Evolutionary conservation across 2,888 invertebrate genomes (phyloP).

Genomic region (Acrobeloides nanus): DNA sequence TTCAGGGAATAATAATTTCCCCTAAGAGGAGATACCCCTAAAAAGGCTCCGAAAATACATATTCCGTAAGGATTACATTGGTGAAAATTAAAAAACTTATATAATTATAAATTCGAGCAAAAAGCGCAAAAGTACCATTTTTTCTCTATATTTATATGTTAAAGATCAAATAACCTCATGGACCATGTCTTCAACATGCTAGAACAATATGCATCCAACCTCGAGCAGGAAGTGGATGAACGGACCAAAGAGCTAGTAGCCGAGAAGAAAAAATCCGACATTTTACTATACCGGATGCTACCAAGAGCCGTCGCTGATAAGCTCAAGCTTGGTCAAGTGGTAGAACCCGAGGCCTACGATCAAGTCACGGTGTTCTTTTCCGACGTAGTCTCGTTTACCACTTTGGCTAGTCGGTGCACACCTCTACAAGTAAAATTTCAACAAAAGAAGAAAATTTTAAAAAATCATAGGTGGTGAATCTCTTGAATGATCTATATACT

Average conservation of each 20-base stretch:
- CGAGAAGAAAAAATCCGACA: slow-evolving; percentile 30
- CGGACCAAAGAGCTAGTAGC: slow-evolving; percentile 29
- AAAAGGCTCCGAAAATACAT: no score
- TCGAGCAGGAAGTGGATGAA: slow-evolving; percentile 30
- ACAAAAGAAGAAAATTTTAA: no score
- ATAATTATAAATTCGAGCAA: no score
- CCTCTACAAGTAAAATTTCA: slow-evolving; percentile 27
- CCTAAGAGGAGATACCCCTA: no score
- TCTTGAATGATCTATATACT: slow-evolving; percentile 44
- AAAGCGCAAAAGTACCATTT: no score
- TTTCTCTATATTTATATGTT: no score
- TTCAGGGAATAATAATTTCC: no score
- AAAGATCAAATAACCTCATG: slow-evolving; percentile 45
- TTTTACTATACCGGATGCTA: slow-evolving; percentile 28
- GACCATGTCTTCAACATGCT: slow-evolving; percentile 48
- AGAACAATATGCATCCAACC: slow-evolving; percentile 29
- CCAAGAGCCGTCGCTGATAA: slow-evolving; percentile 36
- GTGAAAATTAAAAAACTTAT: no score
- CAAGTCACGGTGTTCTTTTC: slow-evolving; percentile 23
- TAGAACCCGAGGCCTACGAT: slow-evolving; percentile 15
- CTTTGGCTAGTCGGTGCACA: slow-evolving; percentile 17
- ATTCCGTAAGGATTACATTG: no score
- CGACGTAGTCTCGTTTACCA: slow-evolving; percentile 21
- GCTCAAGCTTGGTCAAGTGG: slow-evolving; percentile 38
- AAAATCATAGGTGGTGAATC: slow-evolving; percentile 24